Evolutionary conservation across 2,113 vertebrate species (phyloP).

Genomic region (Psilopsiagon aurifrons): DNA sequence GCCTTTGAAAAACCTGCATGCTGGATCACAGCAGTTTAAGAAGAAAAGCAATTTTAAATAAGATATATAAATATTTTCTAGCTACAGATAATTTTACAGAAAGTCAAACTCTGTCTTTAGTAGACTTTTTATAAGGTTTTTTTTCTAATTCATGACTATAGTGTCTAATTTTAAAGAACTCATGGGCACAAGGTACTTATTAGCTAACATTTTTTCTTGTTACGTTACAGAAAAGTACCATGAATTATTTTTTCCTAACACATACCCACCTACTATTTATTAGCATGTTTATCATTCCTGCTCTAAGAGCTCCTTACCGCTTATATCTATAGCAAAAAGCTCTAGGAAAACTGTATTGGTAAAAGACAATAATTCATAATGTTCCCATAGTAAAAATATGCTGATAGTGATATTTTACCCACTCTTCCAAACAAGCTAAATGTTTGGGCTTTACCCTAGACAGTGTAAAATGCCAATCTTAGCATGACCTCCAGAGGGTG

Average conservation of each 20-base stretch:
- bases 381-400: background rate
- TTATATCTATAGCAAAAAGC: background rate
- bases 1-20: background rate
- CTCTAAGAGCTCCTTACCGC: background rate
- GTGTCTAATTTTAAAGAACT: background rate
- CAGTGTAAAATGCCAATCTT: background rate
- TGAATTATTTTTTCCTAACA: background rate
- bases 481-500: background rate
- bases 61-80: background rate
- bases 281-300: conserved; percentile 4
- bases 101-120: background rate
- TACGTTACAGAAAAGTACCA: background rate
- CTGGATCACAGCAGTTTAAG: background rate
- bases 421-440: background rate
- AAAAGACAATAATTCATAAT: background rate
- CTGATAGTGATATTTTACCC: background rate
- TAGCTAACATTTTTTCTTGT: background rate
- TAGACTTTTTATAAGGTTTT: background rate
- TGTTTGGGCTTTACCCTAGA: background rate
- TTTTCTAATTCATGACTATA: background rate
- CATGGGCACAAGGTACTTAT: background rate
- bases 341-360: background rate
- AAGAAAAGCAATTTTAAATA: background rate
- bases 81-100: background rate
- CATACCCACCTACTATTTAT: background rate